These are phyloP conservation scores for Spilogale gracilis DNA, from an alignment of 2,113 vertebrate species.

Conservation along the genomic window DNA sequence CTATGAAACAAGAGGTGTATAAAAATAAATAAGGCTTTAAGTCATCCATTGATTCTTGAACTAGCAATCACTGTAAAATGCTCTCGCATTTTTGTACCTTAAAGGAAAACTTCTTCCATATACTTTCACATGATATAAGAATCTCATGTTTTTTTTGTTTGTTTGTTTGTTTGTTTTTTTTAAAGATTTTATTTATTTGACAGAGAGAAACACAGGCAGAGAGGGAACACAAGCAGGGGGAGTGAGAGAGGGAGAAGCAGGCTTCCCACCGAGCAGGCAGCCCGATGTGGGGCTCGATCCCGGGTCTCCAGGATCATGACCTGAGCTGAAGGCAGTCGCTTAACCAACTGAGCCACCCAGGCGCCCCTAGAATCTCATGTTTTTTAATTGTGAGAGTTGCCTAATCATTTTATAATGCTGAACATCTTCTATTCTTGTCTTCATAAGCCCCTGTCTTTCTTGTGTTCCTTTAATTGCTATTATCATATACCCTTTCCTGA, in stretches of 20 bases:
- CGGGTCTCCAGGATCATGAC: too few relatives aligned
- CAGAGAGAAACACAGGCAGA: too few relatives aligned
- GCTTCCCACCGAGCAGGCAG: too few relatives aligned
- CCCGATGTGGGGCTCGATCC: too few relatives aligned
- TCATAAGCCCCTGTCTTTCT: not conserved
- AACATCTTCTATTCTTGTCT: not conserved
- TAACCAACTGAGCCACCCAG: too few relatives aligned
- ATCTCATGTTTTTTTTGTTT: not conserved
- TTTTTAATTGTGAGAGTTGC: not conserved
- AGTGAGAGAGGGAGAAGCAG: too few relatives aligned
- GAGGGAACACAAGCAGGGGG: too few relatives aligned
- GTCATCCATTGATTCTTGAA: not conserved
- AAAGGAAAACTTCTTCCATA: not conserved
- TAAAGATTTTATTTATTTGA: too few relatives aligned
- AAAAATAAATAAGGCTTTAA: not conserved
- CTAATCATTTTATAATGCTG: not conserved
- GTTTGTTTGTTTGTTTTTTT: too few relatives aligned
- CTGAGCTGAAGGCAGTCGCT: too few relatives aligned
- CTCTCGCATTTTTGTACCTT: not conserved
- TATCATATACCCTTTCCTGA: not conserved
- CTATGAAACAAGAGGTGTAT: not conserved
- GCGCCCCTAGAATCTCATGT: not conserved
- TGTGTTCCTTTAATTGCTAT: not conserved
- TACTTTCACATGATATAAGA: not conserved
- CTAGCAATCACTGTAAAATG: not conserved